Base-by-base conservation (phyloP, 2,888 invertebrate species). In the Drosophila koepferae region DNA sequence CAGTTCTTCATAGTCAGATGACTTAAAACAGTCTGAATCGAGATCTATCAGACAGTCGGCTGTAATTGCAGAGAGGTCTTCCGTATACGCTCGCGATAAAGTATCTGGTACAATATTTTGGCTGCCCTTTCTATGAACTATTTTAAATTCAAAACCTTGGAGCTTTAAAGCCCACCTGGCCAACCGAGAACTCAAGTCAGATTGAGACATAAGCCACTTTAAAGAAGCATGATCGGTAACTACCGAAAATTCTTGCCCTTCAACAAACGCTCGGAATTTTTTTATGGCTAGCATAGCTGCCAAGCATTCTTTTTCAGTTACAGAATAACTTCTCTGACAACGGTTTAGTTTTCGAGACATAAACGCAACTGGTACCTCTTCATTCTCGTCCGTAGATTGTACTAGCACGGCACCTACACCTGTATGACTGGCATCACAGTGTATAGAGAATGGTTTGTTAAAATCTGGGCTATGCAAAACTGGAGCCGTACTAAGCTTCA, bases 351-450 rank as follows among this genome's bases (percentile, higher is more conserved):
- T 63, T 9, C 34, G 34, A 63, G 72, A 60, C 72, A 72, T 71
- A 49, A 49, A 71, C 1, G 54, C 54, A 14, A 63, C 56, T 0
- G 60, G 64, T 7, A 54, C 59, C 9, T 65, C 36, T 10, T 59
- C 43, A 7, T 46, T 41, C 0, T 43, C 23, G 6, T 10, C 8
- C n/a, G 53, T 40, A 1, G 10, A 40, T 16, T 72, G 65, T 36
- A 66, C 48, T 2, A 62, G 20, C 2, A 72, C 72, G 3, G 23
- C 72, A 0, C 72, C 61, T 2, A 66, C 23, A 2, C 63, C 48
- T 0, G 56, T 54, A 10, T 73, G 41, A 18, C 62, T 73, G 2
- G 73, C 73, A 55, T 72, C 73, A 18, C 66, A 72, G 48, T 72
- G 62, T 1, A 72, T 54, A 5, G 23, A 10, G n/a, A 62, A 55